These are phyloP conservation scores for Tachina grossa DNA, from an alignment of 2,888 invertebrate species.

Conservation along the genomic window DNA sequence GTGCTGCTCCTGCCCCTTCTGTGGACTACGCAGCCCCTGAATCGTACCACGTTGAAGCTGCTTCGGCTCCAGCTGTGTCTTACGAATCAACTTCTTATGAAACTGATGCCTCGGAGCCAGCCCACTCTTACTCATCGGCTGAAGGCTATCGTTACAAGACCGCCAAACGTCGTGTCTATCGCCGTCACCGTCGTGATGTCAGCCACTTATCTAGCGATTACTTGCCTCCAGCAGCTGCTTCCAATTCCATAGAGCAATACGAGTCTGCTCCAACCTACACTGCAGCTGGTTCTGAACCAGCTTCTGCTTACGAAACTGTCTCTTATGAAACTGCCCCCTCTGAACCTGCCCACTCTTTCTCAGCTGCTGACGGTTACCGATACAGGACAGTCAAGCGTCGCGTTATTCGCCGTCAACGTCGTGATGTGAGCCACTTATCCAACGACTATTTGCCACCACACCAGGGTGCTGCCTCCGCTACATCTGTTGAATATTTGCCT, in stretches of 20 bases:
- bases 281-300: slow-evolving; percentile 58
- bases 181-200: slow-evolving; percentile 75
- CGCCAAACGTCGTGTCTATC: slow-evolving; percentile 62
- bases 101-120: slow-evolving; percentile 50
- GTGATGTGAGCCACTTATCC: slow-evolving; percentile 30
- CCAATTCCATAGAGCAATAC: neutral
- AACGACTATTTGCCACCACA: slow-evolving; percentile 18
- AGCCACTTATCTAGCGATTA: slow-evolving; percentile 48
- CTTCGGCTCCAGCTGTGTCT: slow-evolving; percentile 72
- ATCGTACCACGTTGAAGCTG: slow-evolving; percentile 55
- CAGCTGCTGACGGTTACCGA: slow-evolving; percentile 79
- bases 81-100: slow-evolving; percentile 54
- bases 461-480: slow-evolving; percentile 57
- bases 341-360: slow-evolving; percentile 77
- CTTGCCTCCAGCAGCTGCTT: slow-evolving; percentile 7
- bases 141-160: slow-evolving; percentile 71
- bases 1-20: slow-evolving; percentile 30
- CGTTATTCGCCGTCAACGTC: slow-evolving; percentile 48
- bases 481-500: slow-evolving; percentile 3
- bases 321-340: slow-evolving; percentile 69
- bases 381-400: slow-evolving; percentile 78
- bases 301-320: slow-evolving; percentile 67
- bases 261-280: slow-evolving; percentile 11
- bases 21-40: too few relatives aligned
- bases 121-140: slow-evolving; percentile 58